Conservation (phyloP, 2,888 invertebrate genomes). For the Nineta flava region DNA sequence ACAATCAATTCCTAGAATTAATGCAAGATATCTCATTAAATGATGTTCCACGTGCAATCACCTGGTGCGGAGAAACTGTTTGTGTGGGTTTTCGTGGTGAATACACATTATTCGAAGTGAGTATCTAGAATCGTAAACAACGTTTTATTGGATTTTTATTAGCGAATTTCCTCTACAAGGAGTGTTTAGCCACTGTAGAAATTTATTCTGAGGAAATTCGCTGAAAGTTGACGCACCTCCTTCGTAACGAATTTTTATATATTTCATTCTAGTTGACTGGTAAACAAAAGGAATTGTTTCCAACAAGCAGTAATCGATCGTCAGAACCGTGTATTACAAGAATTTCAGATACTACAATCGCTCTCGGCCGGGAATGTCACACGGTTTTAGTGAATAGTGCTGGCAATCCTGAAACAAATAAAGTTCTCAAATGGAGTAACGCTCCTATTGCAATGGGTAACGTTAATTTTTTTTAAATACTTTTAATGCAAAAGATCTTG, state of each 20-base stretch:
- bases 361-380: conserved; percentile 74
- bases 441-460: conserved; percentile 53
- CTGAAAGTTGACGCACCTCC: no score
- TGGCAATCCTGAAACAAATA: conserved; percentile 48
- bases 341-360: conserved; percentile 56
- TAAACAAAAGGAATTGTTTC: conserved; percentile 66
- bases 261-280: conserved; percentile 29
- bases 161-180: no score
- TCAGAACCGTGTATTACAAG: conserved; percentile 73
- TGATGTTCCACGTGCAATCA: conserved; percentile 64
- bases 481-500: no score
- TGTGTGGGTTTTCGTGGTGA: conserved; percentile 78
- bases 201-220: no score
- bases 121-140: conserved; percentile 15
- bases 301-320: conserved; percentile 60
- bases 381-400: conserved; percentile 71
- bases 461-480: no score
- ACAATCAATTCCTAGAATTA: conserved; percentile 59
- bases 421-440: conserved; percentile 66
- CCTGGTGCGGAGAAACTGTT: conserved; percentile 71
- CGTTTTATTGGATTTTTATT: no score
- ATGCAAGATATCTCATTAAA: conserved; percentile 58
- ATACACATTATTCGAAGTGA: conserved; percentile 60
- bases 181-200: no score
- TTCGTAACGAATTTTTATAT: no score